These are phyloP conservation scores for Hypanus sabinus DNA, from an alignment of 2,113 vertebrate species.

Conservation along the genomic window DNA sequence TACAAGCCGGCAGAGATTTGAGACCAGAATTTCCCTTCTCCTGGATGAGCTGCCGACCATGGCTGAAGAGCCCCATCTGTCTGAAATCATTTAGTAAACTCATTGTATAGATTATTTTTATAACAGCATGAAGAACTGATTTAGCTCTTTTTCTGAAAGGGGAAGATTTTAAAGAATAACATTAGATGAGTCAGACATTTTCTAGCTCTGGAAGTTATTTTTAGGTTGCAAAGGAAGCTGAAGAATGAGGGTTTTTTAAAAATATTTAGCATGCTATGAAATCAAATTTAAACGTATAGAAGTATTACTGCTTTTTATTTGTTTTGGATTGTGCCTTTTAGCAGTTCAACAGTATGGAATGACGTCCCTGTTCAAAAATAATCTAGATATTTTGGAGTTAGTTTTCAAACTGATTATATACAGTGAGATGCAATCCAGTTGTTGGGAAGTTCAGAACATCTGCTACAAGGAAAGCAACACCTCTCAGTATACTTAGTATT, in stretches of 20 bases:
- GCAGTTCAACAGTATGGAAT: neutral
- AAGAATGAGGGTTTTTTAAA: neutral
- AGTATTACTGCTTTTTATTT: neutral
- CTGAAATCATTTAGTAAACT: neutral
- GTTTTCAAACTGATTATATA: neutral
- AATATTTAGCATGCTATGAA: neutral
- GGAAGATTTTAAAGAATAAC: neutral
- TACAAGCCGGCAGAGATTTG: too few relatives aligned
- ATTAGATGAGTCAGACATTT: neutral
- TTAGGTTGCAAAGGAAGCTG: neutral
- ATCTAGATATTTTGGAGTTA: neutral
- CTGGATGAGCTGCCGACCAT: too few relatives aligned
- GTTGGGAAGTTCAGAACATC: slow-evolving; percentile 17
- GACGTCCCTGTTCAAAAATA: neutral
- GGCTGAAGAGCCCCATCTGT: too few relatives aligned
- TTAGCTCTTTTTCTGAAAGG: neutral
- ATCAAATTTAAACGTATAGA: neutral
- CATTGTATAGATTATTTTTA: neutral
- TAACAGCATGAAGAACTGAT: neutral
- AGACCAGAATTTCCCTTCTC: too few relatives aligned
- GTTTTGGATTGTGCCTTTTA: neutral
- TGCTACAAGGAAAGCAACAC: neutral
- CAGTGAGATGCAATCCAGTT: neutral
- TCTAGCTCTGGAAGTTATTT: neutral
- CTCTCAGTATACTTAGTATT: neutral